These are phyloP conservation scores for Saccostrea glomerata DNA, from an alignment of 1,140 invertebrate genomes.

Conservation along the genomic window DNA sequence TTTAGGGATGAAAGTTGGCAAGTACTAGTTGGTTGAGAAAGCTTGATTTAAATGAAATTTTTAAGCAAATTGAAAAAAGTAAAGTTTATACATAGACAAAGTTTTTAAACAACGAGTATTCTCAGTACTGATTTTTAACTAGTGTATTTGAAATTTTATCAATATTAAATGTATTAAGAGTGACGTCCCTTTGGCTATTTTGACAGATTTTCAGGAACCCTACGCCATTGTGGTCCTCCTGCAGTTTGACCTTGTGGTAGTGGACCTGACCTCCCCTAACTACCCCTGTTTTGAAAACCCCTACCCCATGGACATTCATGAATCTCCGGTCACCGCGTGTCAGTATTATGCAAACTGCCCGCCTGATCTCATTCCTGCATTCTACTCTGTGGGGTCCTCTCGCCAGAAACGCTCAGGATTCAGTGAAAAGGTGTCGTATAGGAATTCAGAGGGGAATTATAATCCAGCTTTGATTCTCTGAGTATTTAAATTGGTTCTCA, in stretches of 20 bases:
- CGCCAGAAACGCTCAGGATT: conserved; percentile 88
- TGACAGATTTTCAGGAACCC: conserved; percentile 95
- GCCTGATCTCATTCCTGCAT: conserved; percentile 95
- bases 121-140: too few relatives aligned
- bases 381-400: conserved; percentile 92
- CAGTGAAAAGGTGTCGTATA: conserved; percentile 86
- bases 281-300: conserved; percentile 99
- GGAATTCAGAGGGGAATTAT: not conserved
- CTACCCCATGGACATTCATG: conserved; percentile 99
- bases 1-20: too few relatives aligned
- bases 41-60: too few relatives aligned
- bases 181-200: not conserved
- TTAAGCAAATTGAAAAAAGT: too few relatives aligned
- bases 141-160: too few relatives aligned
- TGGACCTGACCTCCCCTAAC: conserved; percentile 95
- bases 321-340: conserved; percentile 97
- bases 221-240: conserved; percentile 98
- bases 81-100: too few relatives aligned
- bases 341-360: conserved; percentile 98
- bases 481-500: too few relatives aligned
- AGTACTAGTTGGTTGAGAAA: too few relatives aligned
- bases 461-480: too few relatives aligned
- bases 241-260: conserved; percentile 98
- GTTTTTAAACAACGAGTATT: too few relatives aligned
- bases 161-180: too few relatives aligned